Evolutionary conservation across 2,888 invertebrate genomes (phyloP), one percentile per base, ranked within the genome.

Genomic region (Xestia sexstrigata): DNA sequence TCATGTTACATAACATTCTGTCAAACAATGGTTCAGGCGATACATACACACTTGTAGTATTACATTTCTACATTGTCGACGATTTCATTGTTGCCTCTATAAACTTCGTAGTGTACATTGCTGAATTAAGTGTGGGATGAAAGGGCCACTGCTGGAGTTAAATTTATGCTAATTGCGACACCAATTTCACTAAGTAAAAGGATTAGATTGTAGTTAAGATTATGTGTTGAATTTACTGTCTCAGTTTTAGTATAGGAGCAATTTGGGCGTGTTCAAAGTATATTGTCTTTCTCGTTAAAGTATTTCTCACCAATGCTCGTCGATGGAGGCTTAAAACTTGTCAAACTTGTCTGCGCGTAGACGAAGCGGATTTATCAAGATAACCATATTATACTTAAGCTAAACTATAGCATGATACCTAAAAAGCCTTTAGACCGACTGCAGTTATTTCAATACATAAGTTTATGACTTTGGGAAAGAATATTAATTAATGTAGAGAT

Each of bases 1-100:
- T 87, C 85, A 85, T 52, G 79, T 89, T 87, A 90, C 84, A 83
- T 86, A 89, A 90, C 82, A 81, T 69, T 66, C 70, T 23, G 66
- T 65, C 66, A 82, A 88, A 90, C 90, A 90, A 90, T 89, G 80
- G 82, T 71, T 68, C 78, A 81, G 78, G 58, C 83, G 83, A 83
- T 83, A 81, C 78, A 81, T 67, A 78, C 79, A 78, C 79, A 79
- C 76, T 81, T 69, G 76, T 74, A 73, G 76, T 74, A 76, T 82
- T 73, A 82, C 58, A 75, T 86, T 78, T 72, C 71, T 71, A 82
- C 80, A 85, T 66, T 79, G 85, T 78, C 74, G 70, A 60, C 76
- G 63, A 55, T 47, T 76, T 78, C 78, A 84, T 89, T 87, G 87
- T 87, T 79, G 73, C 45, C 73, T 79, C 76, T 66, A 76, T 78